Evolutionary conservation across 2,888 invertebrate species (phyloP), one percentile per base, ranked within the genome.

Genomic region (Eupithecia pulchellata): DNA sequence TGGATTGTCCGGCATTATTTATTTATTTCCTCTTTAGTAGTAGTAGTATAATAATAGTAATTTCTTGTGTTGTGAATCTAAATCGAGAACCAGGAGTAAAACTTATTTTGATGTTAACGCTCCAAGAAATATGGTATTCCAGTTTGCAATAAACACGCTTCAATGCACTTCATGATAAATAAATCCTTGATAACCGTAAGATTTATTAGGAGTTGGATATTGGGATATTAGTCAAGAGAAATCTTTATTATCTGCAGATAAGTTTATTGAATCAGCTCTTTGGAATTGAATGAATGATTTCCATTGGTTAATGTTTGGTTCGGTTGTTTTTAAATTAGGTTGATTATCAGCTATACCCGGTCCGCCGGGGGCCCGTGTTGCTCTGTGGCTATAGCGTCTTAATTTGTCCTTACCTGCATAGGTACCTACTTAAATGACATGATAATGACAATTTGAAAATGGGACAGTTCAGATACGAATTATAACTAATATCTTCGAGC

Each of bases 121-220:
- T 75, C 58, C 71, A 69, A 77, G 62, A 77, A 76, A 76, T 73
- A 76, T 72, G 72, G 68, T 57, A 75, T 73, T 75, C 75, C 72
- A 77, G 75, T 76, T 75, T 68, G 69, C 74, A 77, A 75, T 74
- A 77, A 72, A 68, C 67, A 77, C 75, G 76, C 78, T 75, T 78
- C 68, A 75, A 71, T 77, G 72, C 68, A 70, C 68, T 75, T 61
- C 47, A 68, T 71, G 72, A 77, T 77, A 68, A 74, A 69, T 69
- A 64, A 66, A 67, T 69, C 42, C 39, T 66, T 60, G 60, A 65
- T 65, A 72, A 58, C 30, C 32, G 27, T n/a, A 57, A 65, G 61
- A 65, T 68, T 57, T 68, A 65, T 65, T 57, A 62, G 29, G 64
- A 32, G 20, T 25, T 61, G 68, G 55, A 62, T 64, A 67, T 67